Conservation (phyloP, 2,888 invertebrate genomes). For the Cylindroiulus punctatus region DNA sequence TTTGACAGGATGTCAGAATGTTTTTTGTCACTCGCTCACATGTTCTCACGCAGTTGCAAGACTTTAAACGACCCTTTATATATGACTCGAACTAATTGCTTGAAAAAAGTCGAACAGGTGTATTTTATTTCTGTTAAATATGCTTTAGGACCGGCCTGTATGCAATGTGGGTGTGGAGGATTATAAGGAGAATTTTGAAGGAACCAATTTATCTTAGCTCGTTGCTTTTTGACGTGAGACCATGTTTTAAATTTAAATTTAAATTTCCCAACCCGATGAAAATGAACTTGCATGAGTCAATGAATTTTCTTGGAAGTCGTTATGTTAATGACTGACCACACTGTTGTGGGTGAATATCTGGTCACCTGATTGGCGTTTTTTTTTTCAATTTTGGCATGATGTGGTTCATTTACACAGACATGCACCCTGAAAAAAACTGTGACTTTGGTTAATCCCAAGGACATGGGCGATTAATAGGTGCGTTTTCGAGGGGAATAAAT, state of each 20-base stretch:
- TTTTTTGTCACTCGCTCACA: background rate
- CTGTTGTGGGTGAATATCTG: background rate
- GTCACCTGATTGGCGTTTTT: constrained; percentile 13
- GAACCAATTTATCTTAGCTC: background rate
- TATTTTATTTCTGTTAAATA: constrained; percentile 24
- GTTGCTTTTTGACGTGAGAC: background rate
- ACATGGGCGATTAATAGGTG: constrained; percentile 1
- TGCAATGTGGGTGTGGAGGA: constrained; percentile 13
- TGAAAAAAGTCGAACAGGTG: background rate
- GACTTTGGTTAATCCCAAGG: constrained; percentile 26
- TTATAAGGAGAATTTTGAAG: background rate
- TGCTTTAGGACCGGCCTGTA: background rate
- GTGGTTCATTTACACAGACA: constrained; percentile 4
- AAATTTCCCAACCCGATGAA: background rate
- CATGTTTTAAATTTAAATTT: background rate
- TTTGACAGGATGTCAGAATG: background rate
- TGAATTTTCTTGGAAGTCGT: constrained; percentile 32
- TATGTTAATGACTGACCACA: constrained; percentile 12
- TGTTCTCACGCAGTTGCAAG: background rate
- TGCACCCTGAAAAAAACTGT: background rate
- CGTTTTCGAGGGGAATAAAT: constrained; percentile 3
- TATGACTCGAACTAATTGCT: background rate
- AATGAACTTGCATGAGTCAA: background rate
- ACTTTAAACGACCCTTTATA: constrained; percentile 2
- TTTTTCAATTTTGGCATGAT: background rate